Conservation (phyloP, 1,140 invertebrate genomes). For the Papilio dardanus region DNA sequence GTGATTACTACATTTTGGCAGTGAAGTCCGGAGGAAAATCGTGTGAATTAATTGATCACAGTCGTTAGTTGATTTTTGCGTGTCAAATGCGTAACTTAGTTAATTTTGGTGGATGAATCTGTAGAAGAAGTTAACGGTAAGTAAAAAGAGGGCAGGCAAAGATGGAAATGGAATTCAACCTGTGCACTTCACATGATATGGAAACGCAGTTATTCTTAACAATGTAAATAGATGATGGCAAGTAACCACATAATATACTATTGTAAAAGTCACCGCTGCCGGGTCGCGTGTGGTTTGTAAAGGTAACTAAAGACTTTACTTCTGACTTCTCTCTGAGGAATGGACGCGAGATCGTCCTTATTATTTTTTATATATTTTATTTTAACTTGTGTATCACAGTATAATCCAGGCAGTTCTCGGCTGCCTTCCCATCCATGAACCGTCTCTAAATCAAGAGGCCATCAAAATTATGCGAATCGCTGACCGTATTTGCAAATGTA, state of each 20-base stretch:
- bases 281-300: neutral
- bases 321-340: neutral
- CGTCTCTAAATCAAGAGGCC: slow-evolving; percentile 87
- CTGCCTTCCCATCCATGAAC: slow-evolving; percentile 86
- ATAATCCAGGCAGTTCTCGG: slow-evolving; percentile 89
- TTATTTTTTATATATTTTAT: neutral
- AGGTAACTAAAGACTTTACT: neutral
- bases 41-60: no score
- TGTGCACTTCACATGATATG: no score
- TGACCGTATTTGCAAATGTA: slow-evolving; percentile 87
- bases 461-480: slow-evolving; percentile 87
- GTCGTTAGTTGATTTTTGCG: no score
- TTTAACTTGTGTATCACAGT: slow-evolving; percentile 73
- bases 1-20: no score
- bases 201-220: neutral
- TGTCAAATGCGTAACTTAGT: no score
- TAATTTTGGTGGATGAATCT: no score
- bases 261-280: slow-evolving; percentile 3
- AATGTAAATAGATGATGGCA: neutral
- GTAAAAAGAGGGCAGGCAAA: neutral
- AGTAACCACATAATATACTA: neutral
- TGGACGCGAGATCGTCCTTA: neutral
- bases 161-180: neutral
- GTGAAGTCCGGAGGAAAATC: no score
- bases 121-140: no score